phyloP scores from a whole-genome alignment of 1,140 invertebrate genomes.

The Bombus pascuorum region DNA sequence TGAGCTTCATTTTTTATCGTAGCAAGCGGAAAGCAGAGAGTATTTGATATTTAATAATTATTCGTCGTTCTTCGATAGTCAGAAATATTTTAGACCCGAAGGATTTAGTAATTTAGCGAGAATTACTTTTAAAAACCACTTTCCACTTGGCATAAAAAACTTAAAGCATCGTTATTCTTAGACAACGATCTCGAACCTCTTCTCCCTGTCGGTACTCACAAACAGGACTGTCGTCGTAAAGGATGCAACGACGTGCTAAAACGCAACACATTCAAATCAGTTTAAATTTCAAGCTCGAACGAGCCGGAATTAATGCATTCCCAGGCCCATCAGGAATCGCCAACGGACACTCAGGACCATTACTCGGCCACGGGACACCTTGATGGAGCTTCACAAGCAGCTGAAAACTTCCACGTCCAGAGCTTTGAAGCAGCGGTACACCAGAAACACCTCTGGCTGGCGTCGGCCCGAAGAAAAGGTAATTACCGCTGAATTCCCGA shows the following conservation, averaged over 20 bases:
- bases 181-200: no score
- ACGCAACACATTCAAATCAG: slow-evolving; percentile 5
- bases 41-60: no score
- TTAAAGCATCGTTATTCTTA: no score
- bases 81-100: no score
- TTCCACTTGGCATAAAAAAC: no score
- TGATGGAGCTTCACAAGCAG: slow-evolving; percentile 21
- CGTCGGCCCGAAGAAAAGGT: slow-evolving; percentile 71
- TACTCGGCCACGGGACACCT: slow-evolving; percentile 18
- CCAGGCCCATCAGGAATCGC: neutral
- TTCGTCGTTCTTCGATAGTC: no score
- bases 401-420: slow-evolving; percentile 6
- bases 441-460: slow-evolving; percentile 59
- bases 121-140: no score
- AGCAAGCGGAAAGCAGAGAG: no score
- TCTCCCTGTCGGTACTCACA: no score
- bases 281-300: neutral
- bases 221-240: neutral
- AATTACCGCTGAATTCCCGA: slow-evolving; percentile 72
- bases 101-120: no score
- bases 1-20: no score
- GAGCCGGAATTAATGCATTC: slow-evolving; percentile 2
- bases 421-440: slow-evolving; percentile 35
- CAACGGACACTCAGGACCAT: slow-evolving; percentile 16
- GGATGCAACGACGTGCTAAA: neutral